These are phyloP conservation scores for Tachycineta bicolor DNA, from an alignment of 2,113 vertebrate species.

Conservation along the genomic window DNA sequence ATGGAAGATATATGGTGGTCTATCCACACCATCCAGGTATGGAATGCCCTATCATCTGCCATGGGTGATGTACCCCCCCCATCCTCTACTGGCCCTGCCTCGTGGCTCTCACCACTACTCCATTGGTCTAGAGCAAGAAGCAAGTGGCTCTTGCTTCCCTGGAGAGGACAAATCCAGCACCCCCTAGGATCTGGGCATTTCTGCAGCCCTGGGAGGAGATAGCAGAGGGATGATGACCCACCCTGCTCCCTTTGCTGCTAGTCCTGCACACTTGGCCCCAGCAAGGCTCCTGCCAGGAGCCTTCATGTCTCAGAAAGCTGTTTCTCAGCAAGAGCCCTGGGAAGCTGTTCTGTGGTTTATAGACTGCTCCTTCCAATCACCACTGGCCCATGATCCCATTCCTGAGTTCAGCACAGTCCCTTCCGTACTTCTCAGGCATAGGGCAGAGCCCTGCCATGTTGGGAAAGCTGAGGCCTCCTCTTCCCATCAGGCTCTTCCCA, in stretches of 20 bases:
- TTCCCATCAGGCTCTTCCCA: background rate
- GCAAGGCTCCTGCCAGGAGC: background rate
- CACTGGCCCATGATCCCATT: background rate
- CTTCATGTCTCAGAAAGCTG: background rate
- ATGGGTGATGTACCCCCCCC: background rate
- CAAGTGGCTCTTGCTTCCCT: background rate
- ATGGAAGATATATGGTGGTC: background rate
- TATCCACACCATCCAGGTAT: background rate
- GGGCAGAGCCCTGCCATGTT: fast-evolving
- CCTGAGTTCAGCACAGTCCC: background rate
- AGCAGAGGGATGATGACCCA: fast-evolving
- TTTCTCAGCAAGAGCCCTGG: conserved; percentile 47
- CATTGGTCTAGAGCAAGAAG: background rate
- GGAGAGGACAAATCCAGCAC: background rate
- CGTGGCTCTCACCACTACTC: background rate
- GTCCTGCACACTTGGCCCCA: fast-evolving
- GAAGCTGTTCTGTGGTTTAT: conserved; percentile 14
- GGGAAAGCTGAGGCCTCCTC: background rate
- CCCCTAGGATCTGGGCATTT: background rate
- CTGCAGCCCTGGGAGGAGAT: background rate
- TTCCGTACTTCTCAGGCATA: fast-evolving
- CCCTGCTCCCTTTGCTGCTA: background rate
- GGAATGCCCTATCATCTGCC: background rate
- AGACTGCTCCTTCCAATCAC: background rate
- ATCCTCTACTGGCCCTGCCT: background rate